Evolutionary conservation across 2,888 invertebrate species (phyloP).

Genomic region (Acanthococcus lagerstroemiae): DNA sequence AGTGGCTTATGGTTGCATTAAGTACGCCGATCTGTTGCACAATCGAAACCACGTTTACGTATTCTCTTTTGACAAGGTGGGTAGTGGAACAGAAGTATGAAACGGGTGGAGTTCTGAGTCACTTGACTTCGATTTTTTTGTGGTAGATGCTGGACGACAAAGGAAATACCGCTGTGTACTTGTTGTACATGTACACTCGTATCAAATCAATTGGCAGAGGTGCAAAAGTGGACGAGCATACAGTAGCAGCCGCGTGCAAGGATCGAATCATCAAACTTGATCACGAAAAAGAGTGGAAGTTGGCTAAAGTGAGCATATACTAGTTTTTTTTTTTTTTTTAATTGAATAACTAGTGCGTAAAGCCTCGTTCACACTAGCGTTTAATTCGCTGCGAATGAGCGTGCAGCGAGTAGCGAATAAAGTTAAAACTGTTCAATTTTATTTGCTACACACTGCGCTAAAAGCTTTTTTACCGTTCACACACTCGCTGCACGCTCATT

Average conservation of each 20-base stretch:
- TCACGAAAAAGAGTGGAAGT: conserved; percentile 90
- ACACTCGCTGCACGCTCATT: no score
- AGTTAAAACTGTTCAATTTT: no score
- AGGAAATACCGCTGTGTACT: conserved; percentile 96
- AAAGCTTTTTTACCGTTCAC: no score
- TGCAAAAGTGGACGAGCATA: conserved; percentile 55
- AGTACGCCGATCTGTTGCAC: conserved; percentile 92
- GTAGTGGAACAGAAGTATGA: no score
- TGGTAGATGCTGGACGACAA: conserved; percentile 88
- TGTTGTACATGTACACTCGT: conserved; percentile 87
- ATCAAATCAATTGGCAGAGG: conserved; percentile 83
- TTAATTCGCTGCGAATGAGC: no score
- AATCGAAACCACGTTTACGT: conserved; percentile 89
- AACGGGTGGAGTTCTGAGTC: no score
- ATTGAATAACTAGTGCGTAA: no score
- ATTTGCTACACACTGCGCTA: no score
- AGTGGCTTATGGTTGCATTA: conserved; percentile 95
- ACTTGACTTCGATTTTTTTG: no score
- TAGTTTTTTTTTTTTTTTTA: background rate
- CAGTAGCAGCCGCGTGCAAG: conserved; percentile 52
- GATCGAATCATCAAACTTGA: conserved; percentile 56
- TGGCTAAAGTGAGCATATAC: conserved; percentile 58
- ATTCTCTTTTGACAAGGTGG: conserved; percentile 86
- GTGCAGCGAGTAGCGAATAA: no score
- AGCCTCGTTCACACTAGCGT: no score